Conservation (phyloP, 2,797 vertebrate genomes). For the Staurois parvus region DNA sequence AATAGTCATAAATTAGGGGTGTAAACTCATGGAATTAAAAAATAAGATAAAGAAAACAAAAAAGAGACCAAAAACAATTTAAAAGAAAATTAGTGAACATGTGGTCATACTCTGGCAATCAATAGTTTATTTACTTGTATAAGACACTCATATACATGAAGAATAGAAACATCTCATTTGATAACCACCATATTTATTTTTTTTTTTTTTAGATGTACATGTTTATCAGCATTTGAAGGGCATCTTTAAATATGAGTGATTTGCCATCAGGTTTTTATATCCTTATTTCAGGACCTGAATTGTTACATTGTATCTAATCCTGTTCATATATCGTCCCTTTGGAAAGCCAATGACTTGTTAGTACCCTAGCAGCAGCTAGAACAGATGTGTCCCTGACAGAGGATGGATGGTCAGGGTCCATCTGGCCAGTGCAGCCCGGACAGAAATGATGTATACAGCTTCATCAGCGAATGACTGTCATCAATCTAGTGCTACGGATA, state of each 20-base stretch:
- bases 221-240: conserved; percentile 4
- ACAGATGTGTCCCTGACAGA: conserved; percentile 99
- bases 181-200: neutral
- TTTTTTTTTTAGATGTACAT: neutral
- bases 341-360: conserved; percentile 99
- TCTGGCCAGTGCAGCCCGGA: conserved; percentile 99
- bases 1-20: too few relatives aligned
- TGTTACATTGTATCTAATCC: conserved; percentile 77
- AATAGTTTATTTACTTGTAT: too few relatives aligned
- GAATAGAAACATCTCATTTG: too few relatives aligned
- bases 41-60: too few relatives aligned
- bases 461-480: conserved; percentile 99
- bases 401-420: conserved; percentile 99
- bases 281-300: conserved; percentile 56
- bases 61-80: too few relatives aligned
- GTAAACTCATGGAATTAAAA: too few relatives aligned
- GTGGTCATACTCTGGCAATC: too few relatives aligned
- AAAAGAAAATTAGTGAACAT: too few relatives aligned
- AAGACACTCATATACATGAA: too few relatives aligned
- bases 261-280: neutral
- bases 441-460: conserved; percentile 99
- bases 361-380: conserved; percentile 97
- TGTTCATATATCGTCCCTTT: conserved; percentile 93
- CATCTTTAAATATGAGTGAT: conserved; percentile 5
- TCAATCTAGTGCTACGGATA: conserved; percentile 93